These are phyloP conservation scores for Chrysomallon squamiferum DNA, from an alignment of 1,140 invertebrate species.

Conservation along the genomic window DNA sequence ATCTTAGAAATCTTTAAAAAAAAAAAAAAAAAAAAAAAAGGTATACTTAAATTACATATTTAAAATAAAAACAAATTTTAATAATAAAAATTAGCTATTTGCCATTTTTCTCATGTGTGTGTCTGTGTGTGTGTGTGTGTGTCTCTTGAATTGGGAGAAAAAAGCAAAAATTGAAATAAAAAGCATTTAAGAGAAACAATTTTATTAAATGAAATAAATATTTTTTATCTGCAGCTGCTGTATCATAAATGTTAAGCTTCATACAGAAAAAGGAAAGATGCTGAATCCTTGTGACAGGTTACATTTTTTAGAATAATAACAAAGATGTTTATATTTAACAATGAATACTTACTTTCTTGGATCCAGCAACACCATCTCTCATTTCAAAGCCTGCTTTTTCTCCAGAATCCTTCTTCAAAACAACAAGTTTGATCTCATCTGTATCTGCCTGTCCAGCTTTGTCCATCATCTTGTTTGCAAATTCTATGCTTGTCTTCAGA, in stretches of 20 bases:
- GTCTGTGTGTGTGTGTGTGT: not conserved
- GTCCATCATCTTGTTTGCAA: constrained; percentile 29
- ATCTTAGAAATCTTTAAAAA: no score
- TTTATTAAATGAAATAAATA: no score
- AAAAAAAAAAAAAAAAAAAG: not conserved
- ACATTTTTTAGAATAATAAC: no score
- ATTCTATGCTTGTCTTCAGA: constrained; percentile 4
- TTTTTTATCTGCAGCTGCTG: no score
- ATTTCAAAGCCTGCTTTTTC: constrained; percentile 20
- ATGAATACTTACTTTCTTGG: not conserved
- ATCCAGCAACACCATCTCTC: not conserved
- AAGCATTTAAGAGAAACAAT: no score
- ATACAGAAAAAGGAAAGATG: no score
- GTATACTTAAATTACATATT: no score
- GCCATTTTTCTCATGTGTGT: not conserved
- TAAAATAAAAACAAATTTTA: not conserved
- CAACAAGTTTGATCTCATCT: constrained; percentile 21
- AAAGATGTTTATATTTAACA: no score
- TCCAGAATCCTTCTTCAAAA: constrained; percentile 8
- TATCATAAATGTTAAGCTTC: no score
- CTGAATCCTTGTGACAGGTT: no score
- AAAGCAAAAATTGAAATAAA: no score
- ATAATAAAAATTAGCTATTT: not conserved
- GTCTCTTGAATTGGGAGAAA: no score
- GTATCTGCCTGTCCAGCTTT: constrained; percentile 11